Base-by-base conservation (phyloP, 2,888 invertebrate genomes). In the Cataglyphis albicans region DNA sequence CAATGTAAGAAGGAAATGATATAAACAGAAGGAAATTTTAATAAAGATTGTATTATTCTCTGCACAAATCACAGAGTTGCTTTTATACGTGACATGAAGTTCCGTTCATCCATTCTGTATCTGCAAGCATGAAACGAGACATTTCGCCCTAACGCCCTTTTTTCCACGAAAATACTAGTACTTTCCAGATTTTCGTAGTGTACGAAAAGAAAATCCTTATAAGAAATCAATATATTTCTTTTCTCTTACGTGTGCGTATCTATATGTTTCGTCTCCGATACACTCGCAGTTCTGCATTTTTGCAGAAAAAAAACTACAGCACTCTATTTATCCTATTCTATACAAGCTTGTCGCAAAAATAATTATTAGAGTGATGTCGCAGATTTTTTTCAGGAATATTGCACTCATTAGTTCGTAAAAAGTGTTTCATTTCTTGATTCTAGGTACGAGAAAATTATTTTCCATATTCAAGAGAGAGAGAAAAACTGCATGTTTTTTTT, bases 121-220 rank as follows among this genome's bases (percentile, higher is more conserved):
- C 29, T 67, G 57, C 41, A 29, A 67, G 76, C 41, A 52, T 32
- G 44, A 59, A 67, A 61, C 32, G 57, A 59, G 25, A 48, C 35
- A 35, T 44, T 68, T 68, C 25, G 21, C 21, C 29, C 35, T n/a
- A 32, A 15, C 57, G 25, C 18, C 44, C 44, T 76, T 67, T 61
- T 70, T 25, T 70, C 21, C 44, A 41, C 59, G 44, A 78, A 52
- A n/a, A 55, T 29, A 52, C 48, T 55, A 68, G 59, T 44, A 80
- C 61, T 80, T 70, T 80, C 78, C 15, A 80, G 59, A 80, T 80
- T 70, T 59, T 68, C 38, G 44, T 68, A 55, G n/a, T 57, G 35
- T 44, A 59, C 18, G 48, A 59, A 70, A 68, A 59, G 48, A 78
- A 70, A 80, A 59, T 68, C 59, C 9, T 15, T 21, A n/a, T 32